Base-by-base conservation (phyloP, 2,113 vertebrate genomes). In the Notarius quadriscutis region DNA sequence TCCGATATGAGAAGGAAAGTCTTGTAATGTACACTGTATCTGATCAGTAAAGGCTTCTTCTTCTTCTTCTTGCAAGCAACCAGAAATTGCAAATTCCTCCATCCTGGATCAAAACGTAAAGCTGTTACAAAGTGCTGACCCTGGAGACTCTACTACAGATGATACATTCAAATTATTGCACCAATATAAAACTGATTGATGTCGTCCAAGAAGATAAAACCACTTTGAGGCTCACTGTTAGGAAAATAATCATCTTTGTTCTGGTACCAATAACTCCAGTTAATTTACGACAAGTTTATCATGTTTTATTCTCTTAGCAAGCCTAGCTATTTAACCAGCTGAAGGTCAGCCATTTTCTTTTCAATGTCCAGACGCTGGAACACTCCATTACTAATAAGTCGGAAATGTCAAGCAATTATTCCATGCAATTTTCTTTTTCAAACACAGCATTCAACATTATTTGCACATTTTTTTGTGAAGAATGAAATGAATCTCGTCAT, bases 401-500 rank as follows among this genome's bases (percentile, higher is more conserved):
- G 1, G n/a, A 80, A 34, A 58, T 5, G 27, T 60, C 78, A 34
- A 11, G 55, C 78, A 58, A 27, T 15, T 30, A 57, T 17, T 4
- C 7, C 15, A 6, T 8, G 15, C 3, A 2, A 22, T 81, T 18
- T 22, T 60, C 22, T 34, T 17, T 55, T 34, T 72, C 5, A 2
- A 67, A 30, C 5, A 3, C 8, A 15, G n/a, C 67, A 11, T 25
- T 34, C 11, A 1, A 69, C 25, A n/a, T 53, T 27, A 5, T 27
- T 65, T 41, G 20, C 22, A 48, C 20, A 22, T 71, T 7, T 55
- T 30, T 22, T 34, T 62, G 57, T 7, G 18, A 34, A 81, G 30
- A 81, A 25, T 81, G 57, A 67, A 63, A 86, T 34, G 48, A 86
- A 51, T 53, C 60, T 22, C 34, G 83, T 74, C 71, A 30, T 79